A percentile compares a stretch with the other conserved stretches of the same genome.
These are phyloP conservation scores for Yasuhikotakia modesta DNA, from an alignment of 2,797 vertebrate species.

Conservation along the genomic window DNA sequence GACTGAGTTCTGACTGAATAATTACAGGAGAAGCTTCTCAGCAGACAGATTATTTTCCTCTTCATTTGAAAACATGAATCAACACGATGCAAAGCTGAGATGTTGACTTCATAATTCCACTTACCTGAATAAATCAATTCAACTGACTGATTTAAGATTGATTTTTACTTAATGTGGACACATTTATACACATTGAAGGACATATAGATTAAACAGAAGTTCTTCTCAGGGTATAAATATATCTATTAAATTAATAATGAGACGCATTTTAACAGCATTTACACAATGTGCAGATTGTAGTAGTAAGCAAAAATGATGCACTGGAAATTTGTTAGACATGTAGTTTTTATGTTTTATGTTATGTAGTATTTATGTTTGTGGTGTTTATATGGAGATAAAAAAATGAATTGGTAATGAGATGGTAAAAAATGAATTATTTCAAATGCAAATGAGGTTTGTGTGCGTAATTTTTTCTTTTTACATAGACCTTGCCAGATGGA, in stretches of 20 bases:
- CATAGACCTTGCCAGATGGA: slow-evolving; percentile 1
- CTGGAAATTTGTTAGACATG: neutral
- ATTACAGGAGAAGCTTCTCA: slow-evolving; percentile 51
- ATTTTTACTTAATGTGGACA: slow-evolving; percentile 19
- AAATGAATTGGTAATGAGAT: too few relatives aligned
- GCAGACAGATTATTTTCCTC: slow-evolving; percentile 44
- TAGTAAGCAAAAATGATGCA: neutral
- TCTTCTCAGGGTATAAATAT: slow-evolving; percentile 20
- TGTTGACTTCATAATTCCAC: slow-evolving; percentile 35
- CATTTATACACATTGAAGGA: slow-evolving; percentile 23
- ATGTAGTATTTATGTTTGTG: neutral
- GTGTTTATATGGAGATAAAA: neutral
- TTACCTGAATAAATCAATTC: slow-evolving; percentile 32
- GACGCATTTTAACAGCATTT: slow-evolving; percentile 14
- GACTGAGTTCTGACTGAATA: slow-evolving; percentile 44
- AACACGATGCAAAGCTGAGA: slow-evolving; percentile 9
- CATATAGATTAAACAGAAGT: slow-evolving; percentile 39
- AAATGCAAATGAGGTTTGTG: slow-evolving; percentile 16
- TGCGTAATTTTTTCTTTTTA: neutral
- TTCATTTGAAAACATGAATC: slow-evolving; percentile 43
- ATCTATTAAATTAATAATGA: slow-evolving; percentile 9
- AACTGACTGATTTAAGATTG: slow-evolving; percentile 10
- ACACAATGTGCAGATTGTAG: slow-evolving; percentile 3
- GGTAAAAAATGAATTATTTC: neutral
- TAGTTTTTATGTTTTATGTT: too few relatives aligned